phyloP scores from a whole-genome alignment of 2,797 vertebrate genomes.

The Helarctos malayanus region DNA sequence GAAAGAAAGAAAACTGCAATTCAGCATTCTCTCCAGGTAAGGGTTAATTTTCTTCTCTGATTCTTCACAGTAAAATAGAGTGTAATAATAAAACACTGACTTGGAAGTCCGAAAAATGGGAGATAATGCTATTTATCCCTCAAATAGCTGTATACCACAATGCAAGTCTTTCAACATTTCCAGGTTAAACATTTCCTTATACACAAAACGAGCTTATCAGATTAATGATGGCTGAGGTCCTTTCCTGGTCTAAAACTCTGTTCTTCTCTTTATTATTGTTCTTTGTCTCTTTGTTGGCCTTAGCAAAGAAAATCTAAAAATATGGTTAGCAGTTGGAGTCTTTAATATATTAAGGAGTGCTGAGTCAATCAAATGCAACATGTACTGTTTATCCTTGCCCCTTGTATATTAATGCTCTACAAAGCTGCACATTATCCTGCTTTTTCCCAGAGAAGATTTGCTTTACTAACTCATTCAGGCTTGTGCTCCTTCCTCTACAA shows the following conservation, averaged over 20 bases:
- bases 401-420: background rate
- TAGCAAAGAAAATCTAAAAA: conserved; percentile 46
- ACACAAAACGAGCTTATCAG: conserved; percentile 47
- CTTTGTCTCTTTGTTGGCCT: background rate
- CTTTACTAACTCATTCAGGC: background rate
- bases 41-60: conserved; percentile 59
- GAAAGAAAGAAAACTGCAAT: background rate
- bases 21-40: background rate
- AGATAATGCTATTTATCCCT: background rate
- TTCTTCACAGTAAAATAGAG: conserved; percentile 10
- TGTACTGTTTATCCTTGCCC: background rate
- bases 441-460: conserved; percentile 36
- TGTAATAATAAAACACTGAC: background rate
- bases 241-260: conserved; percentile 10
- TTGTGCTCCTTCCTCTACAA: background rate
- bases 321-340: background rate
- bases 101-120: background rate
- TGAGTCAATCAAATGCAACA: background rate
- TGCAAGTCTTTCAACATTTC: conserved; percentile 50
- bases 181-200: conserved; percentile 58
- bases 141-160: background rate
- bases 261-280: background rate
- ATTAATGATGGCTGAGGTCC: conserved; percentile 16
- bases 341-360: background rate
- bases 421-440: background rate